These are phyloP conservation scores for Cavia aperea DNA, from an alignment of 2,113 vertebrate genomes.

Conservation along the genomic window DNA sequence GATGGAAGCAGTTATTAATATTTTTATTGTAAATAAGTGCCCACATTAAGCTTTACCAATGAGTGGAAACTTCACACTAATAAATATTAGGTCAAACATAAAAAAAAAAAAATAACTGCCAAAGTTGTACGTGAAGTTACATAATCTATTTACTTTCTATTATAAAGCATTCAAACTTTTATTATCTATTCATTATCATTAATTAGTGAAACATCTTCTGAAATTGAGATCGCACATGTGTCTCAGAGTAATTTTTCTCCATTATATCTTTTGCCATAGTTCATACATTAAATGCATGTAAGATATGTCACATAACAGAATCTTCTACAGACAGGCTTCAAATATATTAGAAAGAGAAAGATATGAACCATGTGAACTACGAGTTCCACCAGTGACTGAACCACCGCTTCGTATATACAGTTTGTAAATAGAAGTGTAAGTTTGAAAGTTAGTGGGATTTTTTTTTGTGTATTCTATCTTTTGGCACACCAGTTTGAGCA, in stretches of 20 bases:
- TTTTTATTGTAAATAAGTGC: neutral
- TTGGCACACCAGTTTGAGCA: conserved; percentile 64
- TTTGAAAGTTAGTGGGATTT: neutral
- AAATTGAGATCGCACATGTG: neutral
- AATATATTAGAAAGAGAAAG: neutral
- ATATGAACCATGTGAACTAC: neutral
- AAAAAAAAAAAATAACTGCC: neutral
- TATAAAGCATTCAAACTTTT: neutral
- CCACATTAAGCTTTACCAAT: neutral
- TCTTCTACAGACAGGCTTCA: neutral
- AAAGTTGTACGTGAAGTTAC: neutral
- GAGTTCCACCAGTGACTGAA: neutral
- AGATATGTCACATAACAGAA: neutral
- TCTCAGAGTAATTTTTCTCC: neutral
- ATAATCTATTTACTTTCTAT: neutral
- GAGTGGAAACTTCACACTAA: neutral
- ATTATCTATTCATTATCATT: neutral
- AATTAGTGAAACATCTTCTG: neutral
- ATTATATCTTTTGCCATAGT: neutral
- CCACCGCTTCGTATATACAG: neutral
- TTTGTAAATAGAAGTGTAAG: neutral
- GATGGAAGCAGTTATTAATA: neutral
- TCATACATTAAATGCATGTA: neutral
- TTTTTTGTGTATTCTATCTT: neutral
- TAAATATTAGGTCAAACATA: neutral